Base-by-base conservation (phyloP, 2,888 invertebrate species). In the Diabrotica balteata region DNA sequence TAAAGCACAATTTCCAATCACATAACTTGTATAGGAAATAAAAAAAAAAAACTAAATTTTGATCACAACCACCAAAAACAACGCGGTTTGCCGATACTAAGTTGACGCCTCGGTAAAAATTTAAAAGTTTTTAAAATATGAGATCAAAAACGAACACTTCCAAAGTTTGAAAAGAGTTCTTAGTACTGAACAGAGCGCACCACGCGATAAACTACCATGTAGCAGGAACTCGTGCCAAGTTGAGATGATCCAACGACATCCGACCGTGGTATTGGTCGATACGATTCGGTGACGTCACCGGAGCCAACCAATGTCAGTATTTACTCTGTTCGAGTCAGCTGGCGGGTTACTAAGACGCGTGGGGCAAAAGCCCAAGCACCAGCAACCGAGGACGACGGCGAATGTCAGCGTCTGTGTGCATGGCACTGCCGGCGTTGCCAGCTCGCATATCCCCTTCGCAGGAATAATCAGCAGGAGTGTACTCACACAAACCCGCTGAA, bases 181-280 rank as follows among this genome's bases (percentile, higher is more conserved):
- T 44, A 55, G 59, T 63, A 66, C 53, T 55, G 63, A 66, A 62
- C 74, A 77, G 75, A 79, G 79, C 80, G 81, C 81, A 82, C 80
- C 81, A 81, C 81, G 81, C 80, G 79, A 77, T 78, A 76, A 80
- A 32, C 78, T 79, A 78, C 76, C 78, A 76, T 79, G 77, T 77
- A 78, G 76, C 79, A 77, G 76, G 78, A 80, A 80, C 80, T 78
- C 81, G 81, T 82, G 81, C 82, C 82, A 82, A 82, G 81, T 80
- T 79, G 79, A 81, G 80, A 81, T 79, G 82, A 80, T 82, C 82
- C 80, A 77, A 77, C 80, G 81, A 81, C 80, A 80, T 81, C 80
- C 82, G 82, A 80, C 80, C 78, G 78, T 79, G 77, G 79, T 80
- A 84, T 85, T 85, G 84, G 85, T 82, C 81, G 81, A 81, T 80